Evolutionary conservation across 2,888 invertebrate genomes (phyloP).

Genomic region (Phortica okadai): DNA sequence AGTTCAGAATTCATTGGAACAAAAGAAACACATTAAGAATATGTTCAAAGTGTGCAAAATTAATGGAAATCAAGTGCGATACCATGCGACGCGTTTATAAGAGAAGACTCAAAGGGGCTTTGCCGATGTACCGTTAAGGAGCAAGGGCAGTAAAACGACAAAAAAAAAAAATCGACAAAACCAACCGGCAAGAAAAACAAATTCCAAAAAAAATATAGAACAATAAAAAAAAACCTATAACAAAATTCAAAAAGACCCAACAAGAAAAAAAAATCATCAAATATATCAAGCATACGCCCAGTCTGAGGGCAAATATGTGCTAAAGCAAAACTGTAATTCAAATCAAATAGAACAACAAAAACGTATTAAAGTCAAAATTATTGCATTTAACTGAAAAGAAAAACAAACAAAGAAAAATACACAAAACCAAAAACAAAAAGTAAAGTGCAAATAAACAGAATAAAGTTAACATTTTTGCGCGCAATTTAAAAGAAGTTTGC

Average conservation of each 20-base stretch:
- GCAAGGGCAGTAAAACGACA: not conserved
- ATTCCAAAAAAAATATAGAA: not conserved
- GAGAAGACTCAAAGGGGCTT: conserved; percentile 71
- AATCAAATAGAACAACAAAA: too few species aligned
- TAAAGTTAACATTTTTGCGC: too few species aligned
- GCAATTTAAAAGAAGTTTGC: too few species aligned
- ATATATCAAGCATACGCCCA: not conserved
- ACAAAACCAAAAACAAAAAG: too few species aligned
- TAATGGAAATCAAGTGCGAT: conserved; percentile 35
- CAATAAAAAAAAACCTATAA: not conserved
- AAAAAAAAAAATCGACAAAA: not conserved
- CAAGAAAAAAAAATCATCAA: not conserved
- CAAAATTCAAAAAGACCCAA: not conserved
- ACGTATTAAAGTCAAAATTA: too few species aligned
- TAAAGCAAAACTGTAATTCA: not conserved
- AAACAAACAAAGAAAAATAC: too few species aligned
- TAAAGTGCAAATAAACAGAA: too few species aligned
- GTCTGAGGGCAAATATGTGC: not conserved
- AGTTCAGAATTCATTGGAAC: too few species aligned
- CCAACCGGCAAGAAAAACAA: not conserved
- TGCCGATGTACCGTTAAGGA: conserved; percentile 58
- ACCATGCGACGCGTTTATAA: conserved; percentile 73
- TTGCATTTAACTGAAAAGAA: too few species aligned
- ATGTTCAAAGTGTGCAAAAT: not conserved
- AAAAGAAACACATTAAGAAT: not conserved